Evolutionary conservation across 2,113 vertebrate species (phyloP), one percentile per base, ranked within the genome.

Genomic region (Oreochromis aureus): DNA sequence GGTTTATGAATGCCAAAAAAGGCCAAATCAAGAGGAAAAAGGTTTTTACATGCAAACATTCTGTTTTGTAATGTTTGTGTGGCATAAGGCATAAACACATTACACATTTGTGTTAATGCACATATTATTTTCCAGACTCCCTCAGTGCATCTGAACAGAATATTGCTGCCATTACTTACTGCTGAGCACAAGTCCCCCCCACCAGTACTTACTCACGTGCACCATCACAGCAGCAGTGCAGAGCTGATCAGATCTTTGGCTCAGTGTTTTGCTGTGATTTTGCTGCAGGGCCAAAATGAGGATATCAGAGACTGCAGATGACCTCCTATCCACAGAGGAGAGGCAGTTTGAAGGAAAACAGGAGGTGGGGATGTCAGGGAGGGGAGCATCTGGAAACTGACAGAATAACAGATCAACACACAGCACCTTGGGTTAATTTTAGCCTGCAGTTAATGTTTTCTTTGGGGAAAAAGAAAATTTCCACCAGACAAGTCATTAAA

Each of bases 271-370:
- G 86, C 63, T 76, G 73, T 83, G 86, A 73, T 86, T 85, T 82
- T 83, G 91, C 88, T 84, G 86, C 82, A 54, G 89, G 90, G 88
- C 51, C 16, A 61, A 73, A 15, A 82, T 56, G 80, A 24, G 79
- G 71, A 81, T 86, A 90, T 91, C 88, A 84, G 89, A 93, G 59
- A 86, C 85, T 88, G 80, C 73, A 69, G 69, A 76, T 90, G 88
- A 91, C 83, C 88, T 83, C 46, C 63, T 55, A 44, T 76, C 80
- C 30, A 56, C 83, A 69, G 83, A 87, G 73, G 73, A 73, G 84
- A 12, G 76, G 32, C 69, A 15, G 30, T 82, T 73, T 55, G 69
- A 82, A 79, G 85, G 61, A 71, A 51, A 82, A 22, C 48, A 61
- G 76, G 89, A 63, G 82, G 58, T 6, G 39, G 10, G 32, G 15